phyloP scores from a whole-genome alignment of 2,113 vertebrate genomes.

The Chamaetylas fuelleborni region DNA sequence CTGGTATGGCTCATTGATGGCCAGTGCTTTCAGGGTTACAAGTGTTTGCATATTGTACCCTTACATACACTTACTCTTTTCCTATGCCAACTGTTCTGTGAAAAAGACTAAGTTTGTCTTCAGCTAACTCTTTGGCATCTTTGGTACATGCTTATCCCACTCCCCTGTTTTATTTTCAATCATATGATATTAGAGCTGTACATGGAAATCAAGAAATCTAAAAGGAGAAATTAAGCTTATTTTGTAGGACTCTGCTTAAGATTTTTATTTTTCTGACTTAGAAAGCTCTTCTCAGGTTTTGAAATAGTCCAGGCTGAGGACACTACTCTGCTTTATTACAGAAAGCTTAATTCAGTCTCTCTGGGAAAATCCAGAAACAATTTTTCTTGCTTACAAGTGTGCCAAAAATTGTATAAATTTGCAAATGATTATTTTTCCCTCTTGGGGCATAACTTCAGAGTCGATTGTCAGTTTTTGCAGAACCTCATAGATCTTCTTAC shows the following conservation, averaged over 20 bases:
- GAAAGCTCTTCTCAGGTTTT: not conserved
- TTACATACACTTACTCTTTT: not conserved
- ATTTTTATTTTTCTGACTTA: not conserved
- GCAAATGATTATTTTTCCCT: not conserved
- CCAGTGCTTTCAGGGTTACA: not conserved
- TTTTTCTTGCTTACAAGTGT: not conserved
- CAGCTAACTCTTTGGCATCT: not conserved
- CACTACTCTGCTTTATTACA: not conserved
- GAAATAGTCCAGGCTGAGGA: not conserved
- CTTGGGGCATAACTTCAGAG: not conserved
- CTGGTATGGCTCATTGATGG: not conserved
- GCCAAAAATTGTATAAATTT: constrained; percentile 8
- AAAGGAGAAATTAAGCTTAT: not conserved
- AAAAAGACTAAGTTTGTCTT: not conserved
- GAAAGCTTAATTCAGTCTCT: not conserved
- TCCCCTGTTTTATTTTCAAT: not conserved
- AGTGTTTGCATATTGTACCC: not conserved
- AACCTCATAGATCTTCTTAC: not conserved
- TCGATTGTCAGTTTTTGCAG: not conserved
- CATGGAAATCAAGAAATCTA: not conserved
- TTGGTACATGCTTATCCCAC: not conserved
- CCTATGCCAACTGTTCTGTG: not conserved
- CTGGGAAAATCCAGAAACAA: not conserved
- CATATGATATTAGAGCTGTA: not conserved
- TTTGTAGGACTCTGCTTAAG: not conserved